A percentile compares a stretch with the other conserved stretches of the same genome.
phyloP scores from a whole-genome alignment of 2,113 vertebrate genomes.

The Xiphorhynchus elegans region DNA sequence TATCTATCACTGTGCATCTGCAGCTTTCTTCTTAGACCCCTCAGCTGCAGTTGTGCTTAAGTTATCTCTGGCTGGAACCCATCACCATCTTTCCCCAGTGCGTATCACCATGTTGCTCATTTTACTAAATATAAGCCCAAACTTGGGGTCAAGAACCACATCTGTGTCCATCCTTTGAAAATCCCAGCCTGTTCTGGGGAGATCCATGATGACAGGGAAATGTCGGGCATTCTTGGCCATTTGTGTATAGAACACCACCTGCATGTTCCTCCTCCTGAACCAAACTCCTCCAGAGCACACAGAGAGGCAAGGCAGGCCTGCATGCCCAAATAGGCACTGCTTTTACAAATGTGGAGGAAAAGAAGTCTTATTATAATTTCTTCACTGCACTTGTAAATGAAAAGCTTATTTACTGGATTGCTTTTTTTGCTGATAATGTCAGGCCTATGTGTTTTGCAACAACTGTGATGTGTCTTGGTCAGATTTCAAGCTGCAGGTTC shows the following conservation, averaged over 20 bases:
- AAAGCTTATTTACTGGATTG: background rate
- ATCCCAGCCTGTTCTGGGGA: background rate
- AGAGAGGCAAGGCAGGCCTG: background rate
- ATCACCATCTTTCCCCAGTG: background rate
- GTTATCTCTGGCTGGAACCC: background rate
- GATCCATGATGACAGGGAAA: background rate
- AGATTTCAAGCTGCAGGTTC: background rate
- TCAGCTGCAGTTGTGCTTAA: background rate
- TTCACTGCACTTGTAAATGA: background rate
- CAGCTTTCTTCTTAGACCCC: background rate
- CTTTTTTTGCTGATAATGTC: background rate
- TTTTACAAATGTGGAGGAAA: background rate
- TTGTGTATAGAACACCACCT: background rate
- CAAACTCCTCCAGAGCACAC: background rate
- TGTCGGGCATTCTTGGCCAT: fast-evolving
- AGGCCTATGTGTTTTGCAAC: background rate
- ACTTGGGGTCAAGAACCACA: background rate
- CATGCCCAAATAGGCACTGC: background rate
- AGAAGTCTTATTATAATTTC: background rate
- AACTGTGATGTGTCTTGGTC: background rate
- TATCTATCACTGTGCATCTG: background rate
- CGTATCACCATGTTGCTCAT: background rate
- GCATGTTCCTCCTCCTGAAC: background rate
- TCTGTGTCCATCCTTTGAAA: background rate
- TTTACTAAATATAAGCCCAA: background rate